Base-by-base conservation (phyloP, 1,140 invertebrate genomes). In the Aphis craccivora region DNA sequence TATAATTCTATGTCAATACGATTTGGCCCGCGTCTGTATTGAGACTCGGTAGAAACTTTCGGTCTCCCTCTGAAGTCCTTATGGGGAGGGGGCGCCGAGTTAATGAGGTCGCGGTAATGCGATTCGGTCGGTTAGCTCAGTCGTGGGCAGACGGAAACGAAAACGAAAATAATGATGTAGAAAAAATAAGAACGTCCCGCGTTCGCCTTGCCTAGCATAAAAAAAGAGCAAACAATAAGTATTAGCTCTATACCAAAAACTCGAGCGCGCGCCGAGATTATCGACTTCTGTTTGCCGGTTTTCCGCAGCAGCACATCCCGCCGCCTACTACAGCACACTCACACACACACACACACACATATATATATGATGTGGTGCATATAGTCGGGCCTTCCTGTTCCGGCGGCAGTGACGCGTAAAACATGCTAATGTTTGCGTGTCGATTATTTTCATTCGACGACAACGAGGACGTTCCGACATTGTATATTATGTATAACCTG, bases 351-450 rank as follows among this genome's bases (percentile, higher is more conserved):
- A 81, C 35, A 22, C 35, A 81, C 35, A 22, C 2, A 37, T 22
- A 81, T 37, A 81, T 20, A 37, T 37, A 81, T 37, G n/a, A 81
- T 81, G 35, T 20, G 35, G 20, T 67, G 60, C 60, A 83, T 23
- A 45, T 45, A 8, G 45, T 53, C 7, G 87, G 20, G 30, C 20
- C 45, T 88, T 51, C 87, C 48, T 51, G 45, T 86, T 86, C 45
- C 87, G 87, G 87, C 43, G 45, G 87, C 87, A 20, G 87, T 53
- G 87, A 88, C 30, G 87, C 87, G 48, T 88, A 35, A 88, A 88
- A 48, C 45, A 88, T 88, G 43, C 87, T 35, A 48, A 51, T 51
- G 87, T 88, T 88, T 35, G 87, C 87, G 45, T 51, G 87, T 88
- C 87, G n/a, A 40, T 88, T 51, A 51, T 88, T 51, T 35, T 51